Base-by-base conservation (phyloP, 2,888 invertebrate genomes). In the Chymomyza amoena region DNA sequence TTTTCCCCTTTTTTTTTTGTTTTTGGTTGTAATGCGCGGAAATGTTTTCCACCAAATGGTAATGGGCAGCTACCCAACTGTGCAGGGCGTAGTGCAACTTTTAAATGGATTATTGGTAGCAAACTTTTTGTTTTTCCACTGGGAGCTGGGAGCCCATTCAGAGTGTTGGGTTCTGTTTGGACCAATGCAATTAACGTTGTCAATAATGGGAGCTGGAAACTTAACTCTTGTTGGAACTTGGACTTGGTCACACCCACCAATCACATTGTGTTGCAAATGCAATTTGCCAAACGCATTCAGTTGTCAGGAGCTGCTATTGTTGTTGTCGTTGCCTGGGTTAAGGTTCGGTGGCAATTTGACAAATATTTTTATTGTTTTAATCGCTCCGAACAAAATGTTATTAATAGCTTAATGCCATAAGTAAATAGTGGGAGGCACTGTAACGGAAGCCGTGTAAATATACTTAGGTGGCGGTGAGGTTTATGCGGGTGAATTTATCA, bases 281-380 rank as follows among this genome's bases (percentile, higher is more conserved):
- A 83, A 83, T 84, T 84, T 84, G 83, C 88, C 83, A 88, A 65
- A 80, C 75, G 88, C 84, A 80, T 74, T 84, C 74, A 76, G 75
- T 81, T 77, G 83, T 77, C 75, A 66, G 76, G 60, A 18, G 70
- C 72, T 73, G 75, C 66, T 72, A 69, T 54, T 69, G 64, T 64
- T 68, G 56, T 28, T 69, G 64, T 64, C 66, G 56, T 28, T 56
- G 63, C 28, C 50, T 54, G 54, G 45, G 69, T 68, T 32, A 72
- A 73, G 75, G 64, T 69, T 60, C 88, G 73, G 84, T 86, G 84
- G 84, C 88, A 84, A 84, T 76, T 84, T 88, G 84, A 84, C 84
- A 84, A 84, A 86, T 84, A 45, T 54, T 66, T 86, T 87, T 78
- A 84, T 84, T 84, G 87, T 81, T 84, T 76, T 77, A 88, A 75